phyloP scores from a whole-genome alignment of 2,888 invertebrate species.

The Drosophila pseudotakahashii region DNA sequence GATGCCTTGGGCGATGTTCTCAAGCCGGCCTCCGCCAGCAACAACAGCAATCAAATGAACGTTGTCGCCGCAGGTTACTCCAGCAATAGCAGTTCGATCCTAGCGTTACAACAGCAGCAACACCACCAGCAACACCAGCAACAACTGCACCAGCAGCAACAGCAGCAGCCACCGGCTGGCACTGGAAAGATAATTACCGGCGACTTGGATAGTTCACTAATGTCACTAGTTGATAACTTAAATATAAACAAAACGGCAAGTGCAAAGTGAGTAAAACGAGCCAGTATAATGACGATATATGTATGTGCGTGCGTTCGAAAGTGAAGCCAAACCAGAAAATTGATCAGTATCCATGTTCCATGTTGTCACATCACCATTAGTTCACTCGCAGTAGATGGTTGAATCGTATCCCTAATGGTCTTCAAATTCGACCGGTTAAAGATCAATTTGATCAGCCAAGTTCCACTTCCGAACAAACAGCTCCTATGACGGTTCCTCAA shows the following conservation, averaged over 20 bases:
- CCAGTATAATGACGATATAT: constrained; percentile 20
- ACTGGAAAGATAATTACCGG: constrained; percentile 93
- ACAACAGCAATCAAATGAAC: constrained; percentile 80
- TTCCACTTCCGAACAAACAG: constrained; percentile 5
- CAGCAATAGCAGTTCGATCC: constrained; percentile 72
- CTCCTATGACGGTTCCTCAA: constrained; percentile 6
- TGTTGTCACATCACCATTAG: constrained; percentile 15
- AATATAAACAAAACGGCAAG: constrained; percentile 90
- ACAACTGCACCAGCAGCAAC: constrained; percentile 84
- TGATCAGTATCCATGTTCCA: constrained; percentile 25
- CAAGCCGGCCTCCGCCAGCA: constrained; percentile 85
- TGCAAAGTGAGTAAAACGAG: constrained; percentile 87
- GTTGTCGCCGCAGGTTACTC: constrained; percentile 82
- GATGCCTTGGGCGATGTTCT: constrained; percentile 90
- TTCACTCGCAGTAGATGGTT: constrained; percentile 13
- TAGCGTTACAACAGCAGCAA: constrained; percentile 73
- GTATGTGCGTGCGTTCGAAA: constrained; percentile 39
- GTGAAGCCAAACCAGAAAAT: constrained; percentile 18
- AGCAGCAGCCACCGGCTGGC: constrained; percentile 84
- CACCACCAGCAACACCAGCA: constrained; percentile 74
- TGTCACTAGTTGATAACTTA: constrained; percentile 96
- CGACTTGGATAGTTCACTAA: constrained; percentile 96
- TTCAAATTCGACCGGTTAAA: neutral
- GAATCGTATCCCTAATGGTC: neutral
- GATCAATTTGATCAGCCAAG: constrained; percentile 4